A percentile compares a stretch with the other conserved stretches of the same genome.
Conservation (phyloP, 2,888 invertebrate genomes). For the Drosophila atroscutellata region DNA sequence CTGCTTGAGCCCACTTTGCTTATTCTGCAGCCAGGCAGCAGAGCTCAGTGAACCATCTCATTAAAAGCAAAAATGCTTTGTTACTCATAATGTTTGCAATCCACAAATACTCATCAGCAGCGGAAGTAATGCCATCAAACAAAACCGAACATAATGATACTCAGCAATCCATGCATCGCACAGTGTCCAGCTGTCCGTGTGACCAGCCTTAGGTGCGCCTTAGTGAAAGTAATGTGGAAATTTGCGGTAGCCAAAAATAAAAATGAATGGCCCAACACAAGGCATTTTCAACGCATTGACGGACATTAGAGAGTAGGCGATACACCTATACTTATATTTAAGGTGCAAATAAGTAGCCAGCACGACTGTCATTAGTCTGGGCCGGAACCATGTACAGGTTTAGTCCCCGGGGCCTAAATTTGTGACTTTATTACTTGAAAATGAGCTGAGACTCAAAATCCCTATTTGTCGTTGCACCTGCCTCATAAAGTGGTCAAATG, state of each 20-base stretch:
- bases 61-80: background rate
- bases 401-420: constrained; percentile 58
- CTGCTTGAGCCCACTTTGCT: constrained; percentile 3
- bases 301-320: constrained; percentile 22
- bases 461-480: constrained; percentile 52
- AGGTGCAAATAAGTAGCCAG: constrained; percentile 51
- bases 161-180: constrained; percentile 30
- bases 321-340: background rate
- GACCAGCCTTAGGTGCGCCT: constrained; percentile 11
- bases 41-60: constrained; percentile 15
- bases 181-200: background rate
- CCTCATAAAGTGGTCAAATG: constrained; percentile 49
- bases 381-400: constrained; percentile 24
- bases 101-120: constrained; percentile 8
- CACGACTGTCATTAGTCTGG: constrained; percentile 38
- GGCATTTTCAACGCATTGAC: constrained; percentile 13
- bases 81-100: constrained; percentile 7
- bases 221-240: constrained; percentile 68
- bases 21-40: constrained; percentile 5
- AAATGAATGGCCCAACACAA: constrained; percentile 49
- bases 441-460: constrained; percentile 41
- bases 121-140: constrained; percentile 24
- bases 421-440: constrained; percentile 72
- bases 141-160: constrained; percentile 21
- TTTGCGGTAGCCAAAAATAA: constrained; percentile 41